These are phyloP conservation scores for Brachionus rubens DNA, from an alignment of 1,140 invertebrate species.

Conservation along the genomic window DNA sequence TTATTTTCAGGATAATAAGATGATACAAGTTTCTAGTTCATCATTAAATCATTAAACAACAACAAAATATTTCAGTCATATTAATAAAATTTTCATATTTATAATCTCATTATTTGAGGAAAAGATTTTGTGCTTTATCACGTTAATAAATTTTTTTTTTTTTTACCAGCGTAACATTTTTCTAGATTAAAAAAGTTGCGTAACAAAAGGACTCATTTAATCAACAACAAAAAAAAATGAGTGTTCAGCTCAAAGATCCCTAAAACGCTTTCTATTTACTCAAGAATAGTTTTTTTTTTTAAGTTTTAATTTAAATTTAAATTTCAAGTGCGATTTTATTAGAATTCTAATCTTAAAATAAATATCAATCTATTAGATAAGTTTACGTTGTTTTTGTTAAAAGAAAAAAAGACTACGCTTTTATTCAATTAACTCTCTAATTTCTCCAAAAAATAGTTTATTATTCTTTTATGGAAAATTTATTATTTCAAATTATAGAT, in stretches of 20 bases:
- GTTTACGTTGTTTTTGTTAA: neutral
- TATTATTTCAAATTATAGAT: constrained; percentile 38
- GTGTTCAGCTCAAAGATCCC: neutral
- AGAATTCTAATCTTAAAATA: constrained; percentile 33
- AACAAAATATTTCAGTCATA: no score
- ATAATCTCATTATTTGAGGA: constrained; percentile 18
- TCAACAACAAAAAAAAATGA: no score
- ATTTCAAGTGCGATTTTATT: constrained; percentile 40
- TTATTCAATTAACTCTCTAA: constrained; percentile 13
- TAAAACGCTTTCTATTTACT: neutral
- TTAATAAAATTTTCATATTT: neutral
- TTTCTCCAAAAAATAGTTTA: constrained; percentile 19
- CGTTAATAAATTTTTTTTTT: neutral
- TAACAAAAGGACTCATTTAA: no score
- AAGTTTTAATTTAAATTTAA: constrained; percentile 2
- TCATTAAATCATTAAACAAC: neutral
- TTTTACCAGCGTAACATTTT: neutral
- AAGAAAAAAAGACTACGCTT: neutral
- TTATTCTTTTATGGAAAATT: constrained; percentile 2
- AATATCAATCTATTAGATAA: constrained; percentile 43
- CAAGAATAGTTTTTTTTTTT: neutral
- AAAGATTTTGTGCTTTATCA: constrained; percentile 14
- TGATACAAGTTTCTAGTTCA: constrained; percentile 26
- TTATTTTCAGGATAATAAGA: constrained; percentile 22
- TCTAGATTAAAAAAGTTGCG: no score